Evolutionary conservation across 1,140 invertebrate species (phyloP).

Genomic region (Drosophila trapezifrons): DNA sequence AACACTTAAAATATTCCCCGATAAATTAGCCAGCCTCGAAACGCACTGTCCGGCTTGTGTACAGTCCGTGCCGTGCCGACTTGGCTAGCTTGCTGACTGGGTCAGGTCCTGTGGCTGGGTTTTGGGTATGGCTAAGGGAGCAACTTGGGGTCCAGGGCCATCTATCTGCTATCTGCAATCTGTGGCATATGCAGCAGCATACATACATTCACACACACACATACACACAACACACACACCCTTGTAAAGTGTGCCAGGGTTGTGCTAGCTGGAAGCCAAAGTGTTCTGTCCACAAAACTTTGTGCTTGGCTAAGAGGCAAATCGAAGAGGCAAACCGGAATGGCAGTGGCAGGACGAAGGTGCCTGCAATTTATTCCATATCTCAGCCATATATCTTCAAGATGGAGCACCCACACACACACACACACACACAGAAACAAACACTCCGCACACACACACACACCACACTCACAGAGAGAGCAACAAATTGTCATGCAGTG

Average conservation of each 20-base stretch:
- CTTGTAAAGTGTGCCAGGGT: conserved; percentile 38
- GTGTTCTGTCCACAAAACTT: conserved; percentile 61
- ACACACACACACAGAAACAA: not conserved
- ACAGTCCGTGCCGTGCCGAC: not conserved
- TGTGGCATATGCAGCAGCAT: conserved; percentile 55
- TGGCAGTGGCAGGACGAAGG: conserved; percentile 10
- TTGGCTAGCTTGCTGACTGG: conserved; percentile 16
- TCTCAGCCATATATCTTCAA: conserved; percentile 48
- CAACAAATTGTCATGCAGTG: conserved; percentile 63
- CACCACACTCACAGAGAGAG: conserved; percentile 34
- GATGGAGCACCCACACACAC: conserved; percentile 43
- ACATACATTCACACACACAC: conserved; percentile 10
- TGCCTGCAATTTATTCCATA: conserved; percentile 48
- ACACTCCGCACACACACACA: not conserved
- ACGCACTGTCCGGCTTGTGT: not conserved
- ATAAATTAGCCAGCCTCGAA: conserved; percentile 1
- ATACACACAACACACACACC: not conserved
- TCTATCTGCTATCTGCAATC: conserved; percentile 58
- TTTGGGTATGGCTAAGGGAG: not conserved
- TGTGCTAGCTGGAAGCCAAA: conserved; percentile 44
- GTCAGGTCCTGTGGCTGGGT: not conserved
- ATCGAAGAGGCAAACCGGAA: conserved; percentile 19
- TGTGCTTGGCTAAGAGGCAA: conserved; percentile 33
- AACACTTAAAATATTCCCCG: not conserved
- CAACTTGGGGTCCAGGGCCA: conserved; percentile 30